Base-by-base conservation (phyloP, 1,140 invertebrate species). In the Triops cancriformis region DNA sequence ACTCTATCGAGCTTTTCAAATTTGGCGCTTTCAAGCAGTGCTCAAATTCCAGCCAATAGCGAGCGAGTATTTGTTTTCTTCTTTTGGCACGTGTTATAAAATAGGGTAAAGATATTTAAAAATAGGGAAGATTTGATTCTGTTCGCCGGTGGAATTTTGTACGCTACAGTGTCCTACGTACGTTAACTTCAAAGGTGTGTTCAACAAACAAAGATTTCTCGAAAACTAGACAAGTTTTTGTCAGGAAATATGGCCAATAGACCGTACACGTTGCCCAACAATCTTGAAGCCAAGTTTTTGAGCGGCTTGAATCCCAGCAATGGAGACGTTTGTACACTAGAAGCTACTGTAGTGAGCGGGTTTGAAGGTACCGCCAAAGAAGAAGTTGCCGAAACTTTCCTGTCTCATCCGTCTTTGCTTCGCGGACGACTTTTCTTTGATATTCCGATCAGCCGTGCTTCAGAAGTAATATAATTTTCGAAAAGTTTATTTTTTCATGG, bases 341-440 rank as follows among this genome's bases (percentile, higher is more conserved):
- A 86, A 80, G 85, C 85, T 9, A 86, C 86, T 26, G 86, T 88
- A 37, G 82, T 83, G 1, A 85, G 86, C 80, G 89, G 89, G 42
- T 87, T 89, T 79, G 89, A 89, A 81, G 80, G 80, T 80, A 81
- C 86, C 64, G 88, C 88, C 5, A 81, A 83, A 10, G 87, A 88
- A 45, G 89, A 89, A 82, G 87, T 86, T 76, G 82, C 80, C 79
- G 85, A 88, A 82, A 87, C 85, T 80, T 83, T 89, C 77, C 80
- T 82, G 18, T 79, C 82, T 77, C 79, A 81, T 76, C 79, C 82
- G 12, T 80, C 83, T 43, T 81, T 83, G 31, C 80, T 83, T 73
- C 83, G 86, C 75, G 88, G 88, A 26, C 84, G 84, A 79, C 85
- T 89, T n/a, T 85, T 84, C 72, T 86, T 89, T 78, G 84, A 85